Evolutionary conservation across 2,113 vertebrate species (phyloP), one percentile per base, ranked within the genome.

Genomic region (Platichthys flesus): DNA sequence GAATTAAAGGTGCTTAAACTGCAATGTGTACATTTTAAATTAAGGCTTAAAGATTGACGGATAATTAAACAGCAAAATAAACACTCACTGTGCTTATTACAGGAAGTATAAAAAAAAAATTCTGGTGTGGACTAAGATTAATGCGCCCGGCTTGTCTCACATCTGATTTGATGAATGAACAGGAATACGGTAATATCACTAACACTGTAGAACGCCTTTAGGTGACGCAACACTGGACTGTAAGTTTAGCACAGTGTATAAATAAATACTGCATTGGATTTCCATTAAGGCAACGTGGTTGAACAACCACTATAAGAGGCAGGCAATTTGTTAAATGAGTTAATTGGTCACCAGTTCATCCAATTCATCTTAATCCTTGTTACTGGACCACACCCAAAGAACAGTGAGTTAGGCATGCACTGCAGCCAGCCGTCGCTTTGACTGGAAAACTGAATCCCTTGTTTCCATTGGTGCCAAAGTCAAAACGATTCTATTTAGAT

Each of bases 341-440:
- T 92, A 92, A 93, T 92, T 92, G 90, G 90, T 89, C 90, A 91
- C 84, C 74, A 85, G 85, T 90, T 92, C 86, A 90, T 90, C 86
- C 83, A 90, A 92, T 89, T 90, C 79, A 91, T 92, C 79, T 88
- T 91, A 88, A 85, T 82, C 85, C 87, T 85, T 74, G 85, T 77
- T 90, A 81, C 74, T 92, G 90, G 91, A 92, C 86, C 89, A 87
- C 90, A 86, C 90, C 90, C 90, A 92, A 90, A 88, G 75, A 87
- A 78, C 85, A 80, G 78, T 68, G 82, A 83, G 84, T 83, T 82
- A 82, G 77, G 42, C 74, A 49, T 42, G 63, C 52, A 35, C 71
- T 9, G 65, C 79, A 82, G 82, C 84, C 83, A 85, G 79, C 82
- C 83, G 62, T 79, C 67, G 77, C 71, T 78, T 63, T 79, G 74